Conservation (phyloP, 1,140 invertebrate species). For the Cydia amplana region DNA sequence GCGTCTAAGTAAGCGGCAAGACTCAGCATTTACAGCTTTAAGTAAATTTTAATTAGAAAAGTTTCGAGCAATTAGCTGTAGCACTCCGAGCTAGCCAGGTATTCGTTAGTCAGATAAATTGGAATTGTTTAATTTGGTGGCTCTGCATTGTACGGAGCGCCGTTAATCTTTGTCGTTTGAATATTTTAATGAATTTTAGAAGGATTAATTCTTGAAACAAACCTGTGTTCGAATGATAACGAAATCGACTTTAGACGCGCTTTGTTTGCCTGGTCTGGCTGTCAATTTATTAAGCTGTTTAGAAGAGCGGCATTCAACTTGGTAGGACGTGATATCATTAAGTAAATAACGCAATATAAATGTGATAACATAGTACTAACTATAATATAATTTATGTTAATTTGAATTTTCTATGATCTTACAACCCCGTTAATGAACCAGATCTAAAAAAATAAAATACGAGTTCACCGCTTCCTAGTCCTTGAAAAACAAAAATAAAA, state of each 20-base stretch:
- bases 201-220: constrained; percentile 32
- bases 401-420: background rate
- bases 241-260: constrained; percentile 23
- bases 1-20: constrained; percentile 15
- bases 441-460: too few species aligned
- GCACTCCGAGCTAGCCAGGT: constrained; percentile 28
- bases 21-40: constrained; percentile 29
- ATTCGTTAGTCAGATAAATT: constrained; percentile 41
- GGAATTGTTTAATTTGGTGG: constrained; percentile 46
- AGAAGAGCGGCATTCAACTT: background rate
- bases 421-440: too few species aligned
- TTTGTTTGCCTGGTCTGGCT: background rate
- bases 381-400: background rate
- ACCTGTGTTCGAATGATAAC: constrained; percentile 28
- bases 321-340: background rate
- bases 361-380: background rate
- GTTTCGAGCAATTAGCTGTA: constrained; percentile 43
- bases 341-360: background rate
- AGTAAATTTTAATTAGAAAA: constrained; percentile 47
- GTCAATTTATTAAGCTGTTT: constrained; percentile 6
- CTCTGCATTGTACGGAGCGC: constrained; percentile 39
- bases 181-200: constrained; percentile 31
- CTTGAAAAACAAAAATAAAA: too few species aligned
- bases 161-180: constrained; percentile 42
- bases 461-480: too few species aligned